These are phyloP conservation scores for Sebastes schlegelii DNA, from an alignment of 2,113 vertebrate species.

Conservation along the genomic window DNA sequence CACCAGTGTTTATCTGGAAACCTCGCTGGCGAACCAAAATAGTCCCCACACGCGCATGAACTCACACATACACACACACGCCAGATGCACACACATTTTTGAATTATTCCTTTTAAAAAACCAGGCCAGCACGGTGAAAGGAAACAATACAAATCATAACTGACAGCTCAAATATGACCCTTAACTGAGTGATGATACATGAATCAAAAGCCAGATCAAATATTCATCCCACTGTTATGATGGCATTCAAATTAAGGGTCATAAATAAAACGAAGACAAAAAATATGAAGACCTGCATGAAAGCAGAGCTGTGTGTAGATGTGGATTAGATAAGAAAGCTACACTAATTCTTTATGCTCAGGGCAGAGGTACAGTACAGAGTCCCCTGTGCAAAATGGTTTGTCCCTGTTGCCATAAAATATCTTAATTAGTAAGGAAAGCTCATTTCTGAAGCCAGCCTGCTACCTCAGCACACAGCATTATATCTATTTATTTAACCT, in stretches of 20 bases:
- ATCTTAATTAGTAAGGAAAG: too few species aligned
- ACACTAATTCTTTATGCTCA: background rate
- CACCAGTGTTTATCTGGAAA: constrained; percentile 91
- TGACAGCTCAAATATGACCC: background rate
- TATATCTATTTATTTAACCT: too few species aligned
- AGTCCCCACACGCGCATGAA: constrained; percentile 55
- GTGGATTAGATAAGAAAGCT: background rate
- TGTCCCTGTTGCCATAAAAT: too few species aligned
- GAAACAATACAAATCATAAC: background rate
- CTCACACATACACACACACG: constrained; percentile 7
- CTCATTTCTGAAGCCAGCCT: too few species aligned
- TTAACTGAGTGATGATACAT: background rate
- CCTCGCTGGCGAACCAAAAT: constrained; percentile 83
- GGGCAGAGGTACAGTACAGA: too few species aligned
- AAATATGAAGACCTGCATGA: background rate
- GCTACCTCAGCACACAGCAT: too few species aligned
- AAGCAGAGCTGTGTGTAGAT: background rate
- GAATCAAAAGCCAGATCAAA: background rate
- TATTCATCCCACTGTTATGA: background rate
- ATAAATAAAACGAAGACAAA: background rate
- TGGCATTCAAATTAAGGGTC: background rate
- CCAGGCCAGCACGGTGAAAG: background rate
- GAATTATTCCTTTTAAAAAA: background rate
- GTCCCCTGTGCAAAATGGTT: too few species aligned
- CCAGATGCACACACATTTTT: constrained; percentile 21